Conservation (phyloP, 2,888 invertebrate genomes). For the Leucophenga montana region DNA sequence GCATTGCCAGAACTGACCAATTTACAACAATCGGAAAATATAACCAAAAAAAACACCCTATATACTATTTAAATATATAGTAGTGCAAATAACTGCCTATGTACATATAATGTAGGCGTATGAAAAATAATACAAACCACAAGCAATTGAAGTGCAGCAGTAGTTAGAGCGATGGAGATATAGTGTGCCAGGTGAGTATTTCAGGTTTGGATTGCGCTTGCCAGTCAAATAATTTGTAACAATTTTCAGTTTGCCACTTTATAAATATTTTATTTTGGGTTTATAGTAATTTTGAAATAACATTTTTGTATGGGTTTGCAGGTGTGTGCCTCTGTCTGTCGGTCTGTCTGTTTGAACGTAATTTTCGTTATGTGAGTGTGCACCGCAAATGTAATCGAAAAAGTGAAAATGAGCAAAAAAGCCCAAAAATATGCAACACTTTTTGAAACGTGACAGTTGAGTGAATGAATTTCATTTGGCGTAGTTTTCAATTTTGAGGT, state of each 20-base stretch:
- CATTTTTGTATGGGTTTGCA: too few relatives aligned
- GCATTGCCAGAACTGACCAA: too few relatives aligned
- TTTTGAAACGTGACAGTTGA: constrained; percentile 5
- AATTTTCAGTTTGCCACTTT: constrained; percentile 6
- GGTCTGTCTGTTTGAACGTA: too few relatives aligned
- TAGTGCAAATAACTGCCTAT: too few relatives aligned
- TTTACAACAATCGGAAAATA: too few relatives aligned
- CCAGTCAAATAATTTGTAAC: not conserved
- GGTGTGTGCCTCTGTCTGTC: too few relatives aligned
- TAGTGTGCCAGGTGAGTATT: not conserved
- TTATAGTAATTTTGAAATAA: constrained; percentile 10
- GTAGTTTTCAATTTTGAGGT: not conserved
- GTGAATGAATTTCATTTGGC: not conserved
- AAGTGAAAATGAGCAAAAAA: not conserved
- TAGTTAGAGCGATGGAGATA: not conserved
- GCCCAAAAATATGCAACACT: not conserved
- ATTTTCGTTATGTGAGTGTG: not conserved
- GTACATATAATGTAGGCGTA: not conserved
- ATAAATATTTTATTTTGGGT: constrained; percentile 23
- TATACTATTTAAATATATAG: not conserved
- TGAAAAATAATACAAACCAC: not conserved
- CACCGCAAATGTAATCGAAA: not conserved
- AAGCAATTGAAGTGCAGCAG: not conserved
- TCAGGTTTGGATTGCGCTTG: not conserved
- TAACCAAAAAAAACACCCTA: too few relatives aligned